phyloP scores from a whole-genome alignment of 1,140 invertebrate genomes.

The Drosophila grimshawi region DNA sequence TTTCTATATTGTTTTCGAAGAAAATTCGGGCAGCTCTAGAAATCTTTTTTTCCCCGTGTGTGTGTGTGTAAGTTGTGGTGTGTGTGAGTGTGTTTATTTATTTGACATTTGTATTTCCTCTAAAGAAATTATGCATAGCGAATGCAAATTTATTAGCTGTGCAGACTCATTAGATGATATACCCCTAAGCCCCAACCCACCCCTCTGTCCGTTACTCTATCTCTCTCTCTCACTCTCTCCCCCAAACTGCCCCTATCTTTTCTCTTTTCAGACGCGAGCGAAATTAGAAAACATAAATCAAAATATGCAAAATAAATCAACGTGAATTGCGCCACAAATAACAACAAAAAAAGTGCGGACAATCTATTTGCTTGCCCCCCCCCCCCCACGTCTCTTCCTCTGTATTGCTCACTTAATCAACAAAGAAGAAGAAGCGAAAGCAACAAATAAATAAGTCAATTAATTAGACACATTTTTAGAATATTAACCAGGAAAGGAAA shows the following conservation, averaged over 20 bases:
- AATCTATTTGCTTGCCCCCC: slow-evolving; percentile 12
- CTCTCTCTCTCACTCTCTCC: not conserved
- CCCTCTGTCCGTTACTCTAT: no score
- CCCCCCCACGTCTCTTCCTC: not conserved
- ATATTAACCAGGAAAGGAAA: slow-evolving; percentile 11
- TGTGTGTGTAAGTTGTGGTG: slow-evolving; percentile 3
- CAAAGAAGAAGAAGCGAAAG: slow-evolving; percentile 1
- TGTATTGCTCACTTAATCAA: slow-evolving; percentile 19
- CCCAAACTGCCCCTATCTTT: not conserved
- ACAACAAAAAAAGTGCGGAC: slow-evolving; percentile 24
- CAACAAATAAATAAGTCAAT: slow-evolving; percentile 51
- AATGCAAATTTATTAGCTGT: slow-evolving; percentile 73
- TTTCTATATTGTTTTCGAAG: slow-evolving; percentile 6
- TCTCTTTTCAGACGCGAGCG: slow-evolving; percentile 37
- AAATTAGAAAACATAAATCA: slow-evolving; percentile 78
- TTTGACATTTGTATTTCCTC: slow-evolving; percentile 65
- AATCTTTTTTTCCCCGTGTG: not conserved
- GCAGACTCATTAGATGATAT: slow-evolving; percentile 42
- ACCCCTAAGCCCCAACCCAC: not conserved
- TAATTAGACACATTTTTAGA: slow-evolving; percentile 46
- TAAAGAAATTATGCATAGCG: slow-evolving; percentile 67
- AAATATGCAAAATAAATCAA: slow-evolving; percentile 70
- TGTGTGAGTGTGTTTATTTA: slow-evolving; percentile 53
- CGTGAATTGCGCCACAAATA: slow-evolving; percentile 48
- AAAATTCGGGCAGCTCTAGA: slow-evolving; percentile 11